These are phyloP conservation scores for Heterocephalus glaber DNA, from an alignment of 2,113 vertebrate species.

Conservation along the genomic window DNA sequence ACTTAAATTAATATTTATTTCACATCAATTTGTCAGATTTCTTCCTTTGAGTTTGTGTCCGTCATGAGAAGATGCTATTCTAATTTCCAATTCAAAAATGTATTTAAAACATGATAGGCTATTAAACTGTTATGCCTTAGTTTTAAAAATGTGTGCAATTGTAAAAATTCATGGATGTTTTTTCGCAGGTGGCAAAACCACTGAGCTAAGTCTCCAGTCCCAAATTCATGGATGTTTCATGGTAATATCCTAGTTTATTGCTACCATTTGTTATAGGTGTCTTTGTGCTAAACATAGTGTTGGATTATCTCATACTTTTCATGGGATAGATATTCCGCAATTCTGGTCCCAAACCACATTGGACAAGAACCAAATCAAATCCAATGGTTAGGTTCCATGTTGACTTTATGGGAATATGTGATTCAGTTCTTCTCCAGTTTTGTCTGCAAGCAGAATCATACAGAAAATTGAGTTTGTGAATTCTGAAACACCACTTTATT, in stretches of 20 bases:
- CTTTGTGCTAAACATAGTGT: not conserved
- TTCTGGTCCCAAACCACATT: not conserved
- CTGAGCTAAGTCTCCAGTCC: too few relatives aligned
- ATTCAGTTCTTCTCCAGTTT: not conserved
- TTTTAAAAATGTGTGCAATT: not conserved
- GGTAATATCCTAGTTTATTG: slow-evolving; percentile 1
- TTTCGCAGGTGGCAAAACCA: too few relatives aligned
- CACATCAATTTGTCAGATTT: not conserved
- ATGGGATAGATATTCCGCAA: not conserved
- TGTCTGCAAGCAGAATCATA: not conserved
- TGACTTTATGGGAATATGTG: not conserved
- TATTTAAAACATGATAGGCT: not conserved
- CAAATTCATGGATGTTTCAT: not conserved
- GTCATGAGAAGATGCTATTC: not conserved
- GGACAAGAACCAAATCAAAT: not conserved
- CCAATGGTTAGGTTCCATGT: not conserved
- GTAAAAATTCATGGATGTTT: slow-evolving; percentile 5
- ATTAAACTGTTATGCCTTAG: not conserved
- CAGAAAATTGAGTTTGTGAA: not conserved
- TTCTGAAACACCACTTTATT: too few relatives aligned
- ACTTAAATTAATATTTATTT: not conserved
- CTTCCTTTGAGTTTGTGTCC: not conserved
- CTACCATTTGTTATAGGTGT: not conserved
- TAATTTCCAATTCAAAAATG: not conserved
- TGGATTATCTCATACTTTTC: not conserved